phyloP scores from a whole-genome alignment of 2,113 vertebrate species.

The Nestor notabilis region DNA sequence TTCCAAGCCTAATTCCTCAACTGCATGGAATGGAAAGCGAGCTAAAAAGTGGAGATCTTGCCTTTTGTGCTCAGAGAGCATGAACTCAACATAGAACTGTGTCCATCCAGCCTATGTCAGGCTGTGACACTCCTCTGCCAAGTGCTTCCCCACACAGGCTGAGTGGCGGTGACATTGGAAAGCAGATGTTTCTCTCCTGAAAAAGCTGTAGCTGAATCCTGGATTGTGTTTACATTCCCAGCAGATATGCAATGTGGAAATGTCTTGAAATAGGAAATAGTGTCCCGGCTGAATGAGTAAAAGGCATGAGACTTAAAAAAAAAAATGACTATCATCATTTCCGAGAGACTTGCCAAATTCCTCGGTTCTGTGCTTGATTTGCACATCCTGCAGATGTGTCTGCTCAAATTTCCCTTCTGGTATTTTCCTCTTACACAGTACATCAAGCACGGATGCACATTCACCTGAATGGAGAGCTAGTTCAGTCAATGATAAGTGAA shows the following conservation, averaged over 20 bases:
- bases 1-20: neutral
- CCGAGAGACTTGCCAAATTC: conserved; percentile 60
- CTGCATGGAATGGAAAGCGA: neutral
- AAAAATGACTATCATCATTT: conserved; percentile 55
- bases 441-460: neutral
- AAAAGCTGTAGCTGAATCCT: conserved; percentile 2
- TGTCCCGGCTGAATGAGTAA: conserved; percentile 36
- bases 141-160: rapidly evolving
- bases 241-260: conserved; percentile 19
- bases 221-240: conserved; percentile 44
- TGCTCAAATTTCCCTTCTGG: conserved; percentile 11
- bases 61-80: neutral
- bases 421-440: neutral
- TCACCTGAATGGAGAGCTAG: neutral
- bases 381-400: conserved; percentile 70
- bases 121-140: rapidly evolving
- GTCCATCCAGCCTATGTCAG: neutral
- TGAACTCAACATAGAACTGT: neutral
- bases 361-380: conserved; percentile 22
- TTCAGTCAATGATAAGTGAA: neutral
- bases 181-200: conserved; percentile 35
- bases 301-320: conserved; percentile 25
- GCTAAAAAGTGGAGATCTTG: neutral
- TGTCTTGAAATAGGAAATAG: conserved; percentile 66
- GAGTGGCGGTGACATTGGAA: neutral